These are phyloP conservation scores for Microcebus jonahi DNA, from an alignment of 2,113 vertebrate genomes.

Conservation along the genomic window DNA sequence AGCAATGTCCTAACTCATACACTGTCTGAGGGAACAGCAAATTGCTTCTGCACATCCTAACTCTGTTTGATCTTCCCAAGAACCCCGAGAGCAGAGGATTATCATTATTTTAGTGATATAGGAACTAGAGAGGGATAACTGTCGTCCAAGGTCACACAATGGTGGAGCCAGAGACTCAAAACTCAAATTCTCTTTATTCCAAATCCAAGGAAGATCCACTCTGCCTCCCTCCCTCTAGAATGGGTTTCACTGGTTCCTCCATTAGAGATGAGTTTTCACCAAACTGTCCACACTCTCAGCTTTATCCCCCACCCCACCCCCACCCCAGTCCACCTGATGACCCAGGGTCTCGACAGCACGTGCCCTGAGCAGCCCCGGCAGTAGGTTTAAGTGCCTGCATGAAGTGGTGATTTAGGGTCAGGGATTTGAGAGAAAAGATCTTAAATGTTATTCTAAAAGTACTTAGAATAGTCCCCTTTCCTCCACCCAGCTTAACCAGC, in stretches of 20 bases:
- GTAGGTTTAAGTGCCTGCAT: no score
- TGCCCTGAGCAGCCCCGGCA: neutral
- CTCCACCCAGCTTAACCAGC: neutral
- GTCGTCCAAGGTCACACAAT: neutral
- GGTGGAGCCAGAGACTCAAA: neutral
- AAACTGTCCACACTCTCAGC: neutral
- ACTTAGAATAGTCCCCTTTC: neutral
- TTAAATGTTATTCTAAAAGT: neutral
- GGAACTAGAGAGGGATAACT: neutral
- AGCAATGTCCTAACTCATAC: neutral
- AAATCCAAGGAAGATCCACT: no score
- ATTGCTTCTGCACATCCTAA: neutral
- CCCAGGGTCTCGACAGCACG: neutral
- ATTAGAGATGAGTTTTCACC: neutral
- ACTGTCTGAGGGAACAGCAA: neutral
- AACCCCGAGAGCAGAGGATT: neutral
- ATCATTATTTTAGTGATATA: neutral
- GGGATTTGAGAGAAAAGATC: neutral
- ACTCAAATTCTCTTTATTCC: neutral
- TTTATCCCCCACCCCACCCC: fast-evolving
- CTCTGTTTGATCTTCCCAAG: slow-evolving; percentile 4
- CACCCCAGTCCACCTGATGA: neutral
- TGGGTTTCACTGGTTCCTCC: neutral
- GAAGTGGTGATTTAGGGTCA: neutral
- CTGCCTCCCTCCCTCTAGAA: neutral